phyloP scores from a whole-genome alignment of 1,140 invertebrate genomes.

The Ectropis grisescens region DNA sequence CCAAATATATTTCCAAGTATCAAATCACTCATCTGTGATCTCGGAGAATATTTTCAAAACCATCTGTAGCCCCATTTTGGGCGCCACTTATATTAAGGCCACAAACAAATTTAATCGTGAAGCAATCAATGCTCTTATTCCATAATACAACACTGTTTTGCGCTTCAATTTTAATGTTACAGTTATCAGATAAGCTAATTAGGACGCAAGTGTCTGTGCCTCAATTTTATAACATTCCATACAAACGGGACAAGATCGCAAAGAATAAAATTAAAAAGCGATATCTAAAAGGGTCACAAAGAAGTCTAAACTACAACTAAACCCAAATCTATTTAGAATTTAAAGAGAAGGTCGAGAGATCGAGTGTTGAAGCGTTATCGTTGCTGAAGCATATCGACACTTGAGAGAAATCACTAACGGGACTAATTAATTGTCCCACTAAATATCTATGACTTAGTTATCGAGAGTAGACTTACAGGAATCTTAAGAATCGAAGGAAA shows the following conservation, averaged over 20 bases:
- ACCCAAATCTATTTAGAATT: slow-evolving; percentile 26
- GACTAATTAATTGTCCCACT: slow-evolving; percentile 23
- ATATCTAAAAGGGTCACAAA: no score
- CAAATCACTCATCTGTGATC: not conserved
- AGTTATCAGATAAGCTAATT: slow-evolving; percentile 19
- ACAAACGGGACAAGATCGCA: no score
- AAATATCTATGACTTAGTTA: slow-evolving; percentile 57
- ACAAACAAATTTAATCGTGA: slow-evolving; percentile 54
- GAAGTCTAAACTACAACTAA: not conserved
- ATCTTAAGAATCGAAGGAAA: slow-evolving; percentile 33
- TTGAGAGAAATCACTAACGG: slow-evolving; percentile 26
- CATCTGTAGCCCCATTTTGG: slow-evolving; percentile 29
- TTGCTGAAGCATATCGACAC: slow-evolving; percentile 35
- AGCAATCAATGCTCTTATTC: slow-evolving; percentile 30
- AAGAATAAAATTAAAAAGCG: no score
- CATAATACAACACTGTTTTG: slow-evolving; percentile 28
- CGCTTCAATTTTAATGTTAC: slow-evolving; percentile 28
- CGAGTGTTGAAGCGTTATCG: slow-evolving; percentile 48
- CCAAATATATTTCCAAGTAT: slow-evolving; percentile 20
- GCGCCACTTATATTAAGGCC: slow-evolving; percentile 53
- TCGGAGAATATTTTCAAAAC: slow-evolving; percentile 19
- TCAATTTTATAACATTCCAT: no score
- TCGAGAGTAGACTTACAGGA: slow-evolving; percentile 42
- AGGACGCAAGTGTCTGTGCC: slow-evolving; percentile 34
- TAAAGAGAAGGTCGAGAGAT: slow-evolving; percentile 46